These are phyloP conservation scores for Malthinus seriepunctatus DNA, from an alignment of 2,888 invertebrate species.

Conservation along the genomic window DNA sequence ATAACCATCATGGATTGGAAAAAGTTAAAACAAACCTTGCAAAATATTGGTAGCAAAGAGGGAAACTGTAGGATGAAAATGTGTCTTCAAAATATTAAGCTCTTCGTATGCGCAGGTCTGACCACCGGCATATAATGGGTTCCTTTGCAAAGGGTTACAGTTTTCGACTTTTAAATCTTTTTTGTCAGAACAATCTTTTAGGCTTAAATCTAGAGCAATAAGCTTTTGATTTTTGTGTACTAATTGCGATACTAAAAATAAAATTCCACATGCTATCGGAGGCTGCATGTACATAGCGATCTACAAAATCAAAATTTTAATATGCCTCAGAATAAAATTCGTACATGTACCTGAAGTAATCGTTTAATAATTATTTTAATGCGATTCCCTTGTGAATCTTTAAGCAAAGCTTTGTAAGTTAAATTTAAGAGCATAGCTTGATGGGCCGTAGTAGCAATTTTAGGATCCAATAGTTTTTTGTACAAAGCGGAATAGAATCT, in stretches of 20 bases:
- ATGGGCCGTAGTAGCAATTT: constrained; percentile 68
- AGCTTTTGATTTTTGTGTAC: constrained; percentile 50
- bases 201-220: constrained; percentile 39
- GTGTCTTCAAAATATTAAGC: constrained; percentile 68
- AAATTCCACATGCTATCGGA: constrained; percentile 78
- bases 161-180: constrained; percentile 1
- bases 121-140: constrained; percentile 85
- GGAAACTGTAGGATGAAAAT: constrained; percentile 91
- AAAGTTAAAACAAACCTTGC: constrained; percentile 56
- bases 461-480: constrained; percentile 78
- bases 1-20: too few species aligned
- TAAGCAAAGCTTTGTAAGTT: constrained; percentile 80
- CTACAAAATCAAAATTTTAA: constrained; percentile 49
- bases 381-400: constrained; percentile 72
- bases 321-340: neutral
- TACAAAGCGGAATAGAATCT: constrained; percentile 90
- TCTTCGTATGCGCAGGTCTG: constrained; percentile 74
- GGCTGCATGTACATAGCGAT: constrained; percentile 72
- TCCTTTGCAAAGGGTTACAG: constrained; percentile 61
- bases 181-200: constrained; percentile 20
- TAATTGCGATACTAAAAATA: constrained; percentile 78
- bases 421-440: constrained; percentile 84
- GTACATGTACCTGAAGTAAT: constrained; percentile 65
- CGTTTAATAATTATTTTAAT: constrained; percentile 86
- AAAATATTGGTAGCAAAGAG: constrained; percentile 83